phyloP scores from a whole-genome alignment of 1,140 invertebrate species.

The Cotesia glomerata region DNA sequence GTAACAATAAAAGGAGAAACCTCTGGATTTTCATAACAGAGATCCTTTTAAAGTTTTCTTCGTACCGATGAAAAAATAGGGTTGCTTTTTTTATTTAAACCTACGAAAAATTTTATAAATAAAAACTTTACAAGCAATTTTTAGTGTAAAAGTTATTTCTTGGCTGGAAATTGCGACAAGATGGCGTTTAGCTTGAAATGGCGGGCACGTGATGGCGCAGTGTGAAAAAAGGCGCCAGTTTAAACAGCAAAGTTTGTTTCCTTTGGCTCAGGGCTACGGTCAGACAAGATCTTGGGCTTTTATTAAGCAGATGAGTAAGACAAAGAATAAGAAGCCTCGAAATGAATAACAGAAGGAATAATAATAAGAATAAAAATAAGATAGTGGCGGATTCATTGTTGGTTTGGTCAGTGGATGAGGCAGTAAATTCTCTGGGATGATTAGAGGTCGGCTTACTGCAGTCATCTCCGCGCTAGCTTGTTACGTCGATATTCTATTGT shows the following conservation, averaged over 20 bases:
- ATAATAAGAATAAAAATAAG: too few species aligned
- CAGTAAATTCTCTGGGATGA: slow-evolving; percentile 44
- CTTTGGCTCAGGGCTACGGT: not conserved
- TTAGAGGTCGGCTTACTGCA: slow-evolving; percentile 43
- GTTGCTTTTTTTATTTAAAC: too few species aligned
- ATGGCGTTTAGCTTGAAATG: too few species aligned
- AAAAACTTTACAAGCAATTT: too few species aligned
- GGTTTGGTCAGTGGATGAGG: slow-evolving; percentile 25
- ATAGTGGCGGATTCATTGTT: not conserved
- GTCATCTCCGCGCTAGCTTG: slow-evolving; percentile 16
- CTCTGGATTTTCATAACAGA: too few species aligned
- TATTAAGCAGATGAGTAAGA: slow-evolving; percentile 10
- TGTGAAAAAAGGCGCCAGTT: slow-evolving; percentile 13
- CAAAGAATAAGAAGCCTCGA: not conserved
- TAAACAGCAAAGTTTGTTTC: not conserved
- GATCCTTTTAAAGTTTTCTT: too few species aligned
- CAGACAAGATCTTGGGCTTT: too few species aligned
- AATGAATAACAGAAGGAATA: too few species aligned
- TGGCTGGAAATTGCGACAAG: too few species aligned
- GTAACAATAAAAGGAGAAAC: too few species aligned
- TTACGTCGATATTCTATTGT: slow-evolving; percentile 35
- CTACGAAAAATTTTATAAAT: too few species aligned
- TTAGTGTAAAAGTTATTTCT: not conserved
- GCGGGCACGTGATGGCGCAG: slow-evolving; percentile 16
- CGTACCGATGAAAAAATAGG: not conserved